A percentile compares a stretch with the other conserved stretches of the same genome.
Evolutionary conservation across 2,888 invertebrate genomes (phyloP).

Genomic region (Gastrophysa polygoni): DNA sequence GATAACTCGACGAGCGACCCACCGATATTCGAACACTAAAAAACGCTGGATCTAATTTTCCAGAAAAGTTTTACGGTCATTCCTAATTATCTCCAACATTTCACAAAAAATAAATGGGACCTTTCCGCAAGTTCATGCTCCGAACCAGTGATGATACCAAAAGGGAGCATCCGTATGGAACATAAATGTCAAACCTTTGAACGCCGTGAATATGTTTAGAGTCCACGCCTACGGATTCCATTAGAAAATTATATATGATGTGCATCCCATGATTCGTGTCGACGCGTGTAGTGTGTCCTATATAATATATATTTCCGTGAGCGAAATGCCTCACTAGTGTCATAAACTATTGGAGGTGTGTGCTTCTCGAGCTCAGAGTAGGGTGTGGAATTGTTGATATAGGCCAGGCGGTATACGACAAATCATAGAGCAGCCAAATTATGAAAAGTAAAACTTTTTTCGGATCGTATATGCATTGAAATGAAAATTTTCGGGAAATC

Average conservation of each 20-base stretch:
- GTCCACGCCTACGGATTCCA: slow-evolving; percentile 7
- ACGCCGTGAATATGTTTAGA: slow-evolving; percentile 6
- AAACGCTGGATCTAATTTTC: slow-evolving; percentile 5
- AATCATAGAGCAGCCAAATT: too few species aligned
- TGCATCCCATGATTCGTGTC: slow-evolving; percentile 2
- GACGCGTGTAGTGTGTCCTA: background rate
- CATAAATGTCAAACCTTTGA: slow-evolving; percentile 21
- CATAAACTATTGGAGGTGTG: background rate
- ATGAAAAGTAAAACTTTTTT: too few species aligned
- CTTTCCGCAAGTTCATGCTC: slow-evolving; percentile 8
- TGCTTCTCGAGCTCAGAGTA: background rate
- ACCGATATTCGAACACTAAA: background rate
- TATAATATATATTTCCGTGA: background rate
- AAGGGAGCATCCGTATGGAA: slow-evolving; percentile 4
- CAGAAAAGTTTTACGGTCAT: slow-evolving; percentile 8
- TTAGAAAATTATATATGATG: slow-evolving; percentile 15
- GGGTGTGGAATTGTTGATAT: too few species aligned
- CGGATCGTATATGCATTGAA: too few species aligned
- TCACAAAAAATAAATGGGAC: slow-evolving; percentile 13
- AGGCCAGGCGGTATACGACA: too few species aligned
- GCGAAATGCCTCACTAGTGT: background rate
- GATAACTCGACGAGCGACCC: too few species aligned
- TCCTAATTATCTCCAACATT: slow-evolving; percentile 6
- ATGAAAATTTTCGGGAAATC: too few species aligned
- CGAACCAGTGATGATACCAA: slow-evolving; percentile 6